A percentile compares a stretch with the other conserved stretches of the same genome.
Evolutionary conservation across 2,888 invertebrate genomes (phyloP).

Genomic region (Notodonta dromedarius): DNA sequence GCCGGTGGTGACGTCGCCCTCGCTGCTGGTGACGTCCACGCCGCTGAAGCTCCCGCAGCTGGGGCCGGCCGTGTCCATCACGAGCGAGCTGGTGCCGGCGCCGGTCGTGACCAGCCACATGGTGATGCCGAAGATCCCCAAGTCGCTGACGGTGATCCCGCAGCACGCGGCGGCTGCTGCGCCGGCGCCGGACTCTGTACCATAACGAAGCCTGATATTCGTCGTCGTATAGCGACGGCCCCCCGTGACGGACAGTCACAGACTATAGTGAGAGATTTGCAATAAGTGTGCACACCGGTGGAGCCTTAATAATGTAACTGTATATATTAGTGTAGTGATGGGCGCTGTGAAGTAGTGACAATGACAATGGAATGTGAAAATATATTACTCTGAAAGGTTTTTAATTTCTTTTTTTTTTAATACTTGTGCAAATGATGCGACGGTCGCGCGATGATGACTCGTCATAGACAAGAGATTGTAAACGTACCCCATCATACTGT

Average conservation of each 20-base stretch:
- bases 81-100: slow-evolving; percentile 57
- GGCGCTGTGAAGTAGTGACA: slow-evolving; percentile 70
- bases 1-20: slow-evolving; percentile 56
- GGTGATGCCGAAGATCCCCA: slow-evolving; percentile 91
- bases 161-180: slow-evolving; percentile 68
- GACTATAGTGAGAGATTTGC: slow-evolving; percentile 28
- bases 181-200: slow-evolving; percentile 34
- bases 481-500: no score
- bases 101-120: slow-evolving; percentile 60
- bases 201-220: slow-evolving; percentile 72
- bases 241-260: slow-evolving; percentile 30
- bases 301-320: slow-evolving; percentile 76
- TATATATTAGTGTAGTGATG: slow-evolving; percentile 73
- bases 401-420: slow-evolving; percentile 48
- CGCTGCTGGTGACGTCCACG: slow-evolving; percentile 58
- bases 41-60: slow-evolving; percentile 66
- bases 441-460: slow-evolving; percentile 29
- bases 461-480: slow-evolving; percentile 11
- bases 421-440: slow-evolving; percentile 76
- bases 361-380: slow-evolving; percentile 58
- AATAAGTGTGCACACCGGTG: slow-evolving; percentile 55
- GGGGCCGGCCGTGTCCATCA: slow-evolving; percentile 64
- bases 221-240: slow-evolving; percentile 63
- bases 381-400: slow-evolving; percentile 55
- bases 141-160: slow-evolving; percentile 91